Evolutionary conservation across 2,113 vertebrate genomes (phyloP).

Genomic region (Nansenia antarctica): DNA sequence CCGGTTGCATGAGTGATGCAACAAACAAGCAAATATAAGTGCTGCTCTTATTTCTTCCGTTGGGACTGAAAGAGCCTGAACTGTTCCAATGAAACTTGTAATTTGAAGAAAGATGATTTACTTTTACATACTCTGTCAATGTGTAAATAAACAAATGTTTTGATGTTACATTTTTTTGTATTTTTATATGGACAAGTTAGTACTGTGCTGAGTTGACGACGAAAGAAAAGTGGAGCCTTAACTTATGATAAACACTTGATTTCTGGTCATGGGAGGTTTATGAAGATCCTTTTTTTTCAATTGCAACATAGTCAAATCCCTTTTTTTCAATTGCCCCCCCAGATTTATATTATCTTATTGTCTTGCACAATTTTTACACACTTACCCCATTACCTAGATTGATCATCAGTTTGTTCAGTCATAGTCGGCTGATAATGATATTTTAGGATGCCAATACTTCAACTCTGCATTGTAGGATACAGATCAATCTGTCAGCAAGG

Average conservation of each 20-base stretch:
- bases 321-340: constrained; percentile 30
- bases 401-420: constrained; percentile 17
- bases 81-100: constrained; percentile 69
- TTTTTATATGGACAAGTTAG: constrained; percentile 68
- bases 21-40: constrained; percentile 28
- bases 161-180: constrained; percentile 81
- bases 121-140: constrained; percentile 78
- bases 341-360: constrained; percentile 38
- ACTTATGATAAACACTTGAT: constrained; percentile 80
- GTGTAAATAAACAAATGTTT: constrained; percentile 82
- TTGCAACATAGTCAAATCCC: too few species aligned
- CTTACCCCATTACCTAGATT: constrained; percentile 15
- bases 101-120: constrained; percentile 70
- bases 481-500: constrained; percentile 49
- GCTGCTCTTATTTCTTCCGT: constrained; percentile 64
- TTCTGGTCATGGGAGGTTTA: constrained; percentile 79
- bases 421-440: not conserved
- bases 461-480: constrained; percentile 30
- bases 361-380: constrained; percentile 31
- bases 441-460: constrained; percentile 29
- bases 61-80: constrained; percentile 53
- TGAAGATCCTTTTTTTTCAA: constrained; percentile 8
- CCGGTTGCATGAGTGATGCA: constrained; percentile 75
- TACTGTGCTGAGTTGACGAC: constrained; percentile 76
- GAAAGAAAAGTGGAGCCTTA: constrained; percentile 82